Percentiles rank a stretch among this genome's conserved stretches.
Evolutionary conservation across 2,113 vertebrate genomes (phyloP).

Genomic region (Empidonax alnorum): DNA sequence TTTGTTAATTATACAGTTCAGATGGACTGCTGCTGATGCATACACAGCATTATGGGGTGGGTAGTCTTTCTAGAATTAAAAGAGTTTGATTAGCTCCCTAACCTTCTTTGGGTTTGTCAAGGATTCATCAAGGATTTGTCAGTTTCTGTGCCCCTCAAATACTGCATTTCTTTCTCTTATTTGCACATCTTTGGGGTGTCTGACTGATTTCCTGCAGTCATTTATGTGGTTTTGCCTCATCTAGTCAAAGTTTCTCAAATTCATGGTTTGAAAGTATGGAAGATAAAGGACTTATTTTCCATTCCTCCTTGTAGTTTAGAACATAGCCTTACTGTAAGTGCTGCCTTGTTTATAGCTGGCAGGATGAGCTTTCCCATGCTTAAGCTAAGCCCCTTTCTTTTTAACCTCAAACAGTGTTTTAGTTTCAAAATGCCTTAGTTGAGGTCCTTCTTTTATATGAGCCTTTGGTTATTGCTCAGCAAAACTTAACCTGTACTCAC

Average conservation of each 20-base stretch:
- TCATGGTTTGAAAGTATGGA: neutral
- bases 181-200: neutral
- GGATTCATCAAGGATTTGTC: neutral
- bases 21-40: neutral
- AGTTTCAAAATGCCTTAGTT: neutral
- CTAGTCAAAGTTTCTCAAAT: neutral
- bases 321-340: neutral
- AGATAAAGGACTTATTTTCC: neutral
- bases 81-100: neutral
- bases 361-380: neutral
- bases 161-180: neutral
- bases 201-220: neutral
- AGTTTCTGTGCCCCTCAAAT: neutral
- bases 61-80: neutral
- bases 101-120: neutral
- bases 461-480: neutral
- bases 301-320: neutral
- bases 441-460: neutral
- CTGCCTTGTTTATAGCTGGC: neutral
- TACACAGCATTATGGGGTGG: neutral
- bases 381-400: neutral
- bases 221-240: neutral
- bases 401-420: neutral
- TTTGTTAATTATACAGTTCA: neutral
- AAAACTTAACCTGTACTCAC: neutral